Conservation (phyloP, 2,797 vertebrate species). For the Mormyrus proboscirostris region DNA sequence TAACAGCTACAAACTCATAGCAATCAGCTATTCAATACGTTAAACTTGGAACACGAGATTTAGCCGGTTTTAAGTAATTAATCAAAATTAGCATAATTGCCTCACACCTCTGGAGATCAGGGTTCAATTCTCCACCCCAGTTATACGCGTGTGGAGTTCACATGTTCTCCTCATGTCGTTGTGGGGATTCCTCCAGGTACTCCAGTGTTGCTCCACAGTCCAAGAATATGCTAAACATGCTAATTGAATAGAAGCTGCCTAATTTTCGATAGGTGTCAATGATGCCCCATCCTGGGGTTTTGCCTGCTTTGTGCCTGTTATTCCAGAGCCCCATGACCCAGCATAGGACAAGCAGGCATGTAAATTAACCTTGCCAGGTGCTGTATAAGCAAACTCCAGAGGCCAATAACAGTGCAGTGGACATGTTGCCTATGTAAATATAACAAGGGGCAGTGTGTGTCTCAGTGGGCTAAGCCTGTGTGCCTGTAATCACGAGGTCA, state of each 20-base stretch:
- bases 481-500: no score
- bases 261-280: not conserved
- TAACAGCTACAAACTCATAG: not conserved
- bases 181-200: not conserved
- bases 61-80: not conserved
- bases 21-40: not conserved
- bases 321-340: not conserved
- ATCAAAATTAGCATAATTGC: not conserved
- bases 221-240: not conserved
- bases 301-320: not conserved
- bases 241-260: not conserved
- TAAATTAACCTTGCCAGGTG: not conserved
- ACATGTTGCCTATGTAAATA: not conserved
- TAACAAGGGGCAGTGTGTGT: no score
- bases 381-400: not conserved
- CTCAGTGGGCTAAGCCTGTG: no score
- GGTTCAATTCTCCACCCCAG: not conserved
- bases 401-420: not conserved
- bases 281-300: not conserved
- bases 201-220: not conserved
- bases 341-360: not conserved
- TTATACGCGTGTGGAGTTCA: not conserved
- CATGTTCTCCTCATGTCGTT: not conserved
- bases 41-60: not conserved
- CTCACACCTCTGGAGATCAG: not conserved